Base-by-base conservation (phyloP, 2,797 vertebrate species). In the Petrocephalus sullivani region DNA sequence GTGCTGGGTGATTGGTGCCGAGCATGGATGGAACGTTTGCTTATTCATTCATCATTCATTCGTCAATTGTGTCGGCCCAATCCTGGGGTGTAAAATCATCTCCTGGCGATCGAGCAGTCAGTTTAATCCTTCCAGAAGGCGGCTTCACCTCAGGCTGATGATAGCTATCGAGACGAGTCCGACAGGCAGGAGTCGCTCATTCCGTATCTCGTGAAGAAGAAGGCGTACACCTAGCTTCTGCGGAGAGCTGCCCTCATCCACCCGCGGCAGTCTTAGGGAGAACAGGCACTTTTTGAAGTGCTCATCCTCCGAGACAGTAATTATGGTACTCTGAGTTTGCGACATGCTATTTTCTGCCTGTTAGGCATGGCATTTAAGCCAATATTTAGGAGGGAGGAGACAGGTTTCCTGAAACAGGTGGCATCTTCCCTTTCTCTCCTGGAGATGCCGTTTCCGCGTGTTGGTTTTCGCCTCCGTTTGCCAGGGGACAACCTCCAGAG, bases 401-500 rank as follows among this genome's bases (percentile, higher is more conserved):
- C 82, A 86, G 53, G 54, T 89, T 23, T 71, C 46, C 78, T 33
- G 9, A 6, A 85, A 60, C 60, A 64, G 85, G 85, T 86, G 28
- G 85, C 14, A 64, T 87, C 60, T 75, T 60, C 53, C 33, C 23
- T 14, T 21, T 19, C 49, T 57, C 6, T 7, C 71, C 64, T 14
- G 64, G 71, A 16, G 37, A 46, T 78, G 14, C 37, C 37, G 10
- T 67, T 87, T 54, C 56, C 21, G 56, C 28, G 23, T 58, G 51
- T 86, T 23, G 85, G 61, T 71, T 87, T 14, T 41, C 54, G 8
- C 33, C 54, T 82, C 51, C 93, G 90, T 93, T 93, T 92, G 90
- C 91, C 87, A 83, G 90, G 91, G 91, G 88, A 89, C 89, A 89
- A 92, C 89, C 83, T 61, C 88, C 87, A 37, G 78, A 90, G 88